phyloP scores from a whole-genome alignment of 2,797 vertebrate genomes.

The Cyclura pinguis region DNA sequence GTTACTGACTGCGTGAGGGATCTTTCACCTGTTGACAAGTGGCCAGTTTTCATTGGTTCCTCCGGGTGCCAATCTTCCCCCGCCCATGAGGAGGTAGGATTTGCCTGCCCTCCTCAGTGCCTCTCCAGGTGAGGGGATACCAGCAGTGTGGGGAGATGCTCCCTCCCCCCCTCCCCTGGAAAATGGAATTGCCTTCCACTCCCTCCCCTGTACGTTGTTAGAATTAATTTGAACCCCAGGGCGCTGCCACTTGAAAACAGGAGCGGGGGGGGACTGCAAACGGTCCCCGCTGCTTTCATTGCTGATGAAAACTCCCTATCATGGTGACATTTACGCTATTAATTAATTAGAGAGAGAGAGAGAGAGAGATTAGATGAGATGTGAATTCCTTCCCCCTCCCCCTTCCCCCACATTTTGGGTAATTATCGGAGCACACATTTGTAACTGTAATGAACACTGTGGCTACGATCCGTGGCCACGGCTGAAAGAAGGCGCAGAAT shows the following conservation, averaged over 20 bases:
- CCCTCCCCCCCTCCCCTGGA: constrained; percentile 31
- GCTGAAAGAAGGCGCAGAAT: background rate
- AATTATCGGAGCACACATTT: constrained; percentile 75
- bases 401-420: constrained; percentile 58
- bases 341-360: constrained; percentile 82
- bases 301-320: constrained; percentile 84
- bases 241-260: constrained; percentile 78
- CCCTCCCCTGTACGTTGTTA: background rate
- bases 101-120: too few relatives aligned
- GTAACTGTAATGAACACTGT: constrained; percentile 73
- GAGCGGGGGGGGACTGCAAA: constrained; percentile 79
- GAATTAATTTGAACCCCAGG: constrained; percentile 85
- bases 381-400: constrained; percentile 61
- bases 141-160: too few relatives aligned
- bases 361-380: constrained; percentile 79
- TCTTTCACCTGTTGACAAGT: too few relatives aligned
- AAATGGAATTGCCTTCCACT: constrained; percentile 75
- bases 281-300: constrained; percentile 80
- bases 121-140: too few relatives aligned
- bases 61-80: too few relatives aligned
- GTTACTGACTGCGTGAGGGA: too few relatives aligned
- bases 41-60: too few relatives aligned
- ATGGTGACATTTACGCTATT: constrained; percentile 90
- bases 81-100: too few relatives aligned
- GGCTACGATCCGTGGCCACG: background rate